Evolutionary conservation across 2,888 invertebrate genomes (phyloP), one percentile per base, ranked within the genome.

Genomic region (Parapristionchus giblindavisi): DNA sequence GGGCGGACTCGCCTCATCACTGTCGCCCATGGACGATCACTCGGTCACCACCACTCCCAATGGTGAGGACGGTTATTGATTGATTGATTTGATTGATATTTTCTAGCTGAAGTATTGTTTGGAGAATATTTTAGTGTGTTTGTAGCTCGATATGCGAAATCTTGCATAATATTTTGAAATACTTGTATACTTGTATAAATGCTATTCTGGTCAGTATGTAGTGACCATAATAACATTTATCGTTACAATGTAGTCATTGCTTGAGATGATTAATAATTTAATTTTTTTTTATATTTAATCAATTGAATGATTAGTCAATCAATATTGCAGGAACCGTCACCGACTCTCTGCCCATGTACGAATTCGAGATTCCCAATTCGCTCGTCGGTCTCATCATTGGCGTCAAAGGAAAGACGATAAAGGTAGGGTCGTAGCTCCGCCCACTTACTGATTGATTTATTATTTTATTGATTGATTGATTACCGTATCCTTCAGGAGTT

Each of bases 351-450:
- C 88, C 88, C 38, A 83, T 85, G 79, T 88, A 88, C 82, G 88
- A 88, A 72, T 88, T 88, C 77, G 88, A 88, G 75, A 85, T 88
- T 51, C 88, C 88, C 27, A 86, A 88, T 77, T 83, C 83, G 48
- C 80, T 88, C 51, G 88, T 88, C 70, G 88, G 88, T 27, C 80
- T 88, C 32, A 82, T 88, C 32, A 88, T 88, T 68, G 88, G 88
- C 32, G 78, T 86, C 60, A 84, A 86, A 72, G 88, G 88, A 68
- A 86, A 85, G 77, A 88, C 87, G 24, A 86, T 88, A 54, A 84
- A 84, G 81, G 86, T 86, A 60, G 24, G 81, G 48, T 48, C 52
- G 48, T 0, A 29, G 43, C 29, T 24, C 32, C 14, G 34, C n/a
- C 11, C 60, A 27, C 34, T 34, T 32, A 17, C n/a, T 34, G 36